Percentiles rank a stretch among this genome's conserved stretches.
phyloP scores from a whole-genome alignment of 2,113 vertebrate species.

The Corythornis madagascariensis region DNA sequence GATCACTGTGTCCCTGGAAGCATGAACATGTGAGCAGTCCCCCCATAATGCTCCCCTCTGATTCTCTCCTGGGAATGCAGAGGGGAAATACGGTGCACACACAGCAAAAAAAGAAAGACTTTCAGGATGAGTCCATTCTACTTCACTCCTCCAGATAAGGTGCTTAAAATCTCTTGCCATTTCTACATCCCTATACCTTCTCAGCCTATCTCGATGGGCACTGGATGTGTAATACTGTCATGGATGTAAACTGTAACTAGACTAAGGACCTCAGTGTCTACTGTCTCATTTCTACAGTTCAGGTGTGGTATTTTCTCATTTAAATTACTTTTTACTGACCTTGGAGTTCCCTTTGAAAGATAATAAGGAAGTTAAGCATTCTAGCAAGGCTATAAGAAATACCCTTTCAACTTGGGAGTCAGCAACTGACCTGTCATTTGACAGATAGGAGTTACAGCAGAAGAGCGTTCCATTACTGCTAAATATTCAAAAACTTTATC shows the following conservation, averaged over 20 bases:
- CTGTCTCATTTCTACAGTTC: background rate
- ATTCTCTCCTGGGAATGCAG: background rate
- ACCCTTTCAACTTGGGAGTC: background rate
- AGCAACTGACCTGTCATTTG: background rate
- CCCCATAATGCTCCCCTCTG: background rate
- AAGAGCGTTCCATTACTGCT: background rate
- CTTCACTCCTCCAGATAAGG: background rate
- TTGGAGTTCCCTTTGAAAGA: background rate
- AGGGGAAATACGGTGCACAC: background rate
- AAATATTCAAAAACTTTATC: background rate
- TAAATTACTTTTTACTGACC: background rate
- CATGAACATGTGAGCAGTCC: rapidly evolving
- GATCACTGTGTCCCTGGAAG: rapidly evolving
- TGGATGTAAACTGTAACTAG: background rate
- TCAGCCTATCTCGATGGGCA: background rate
- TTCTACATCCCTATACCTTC: background rate
- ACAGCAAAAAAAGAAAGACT: background rate
- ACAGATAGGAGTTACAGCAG: background rate
- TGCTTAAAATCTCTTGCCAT: background rate
- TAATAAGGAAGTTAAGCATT: background rate
- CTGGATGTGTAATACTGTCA: background rate
- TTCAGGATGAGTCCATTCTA: background rate
- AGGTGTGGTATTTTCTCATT: background rate
- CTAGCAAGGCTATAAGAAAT: background rate
- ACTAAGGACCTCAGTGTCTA: background rate